phyloP scores from a whole-genome alignment of 2,888 invertebrate species.

The Apeira syringaria region DNA sequence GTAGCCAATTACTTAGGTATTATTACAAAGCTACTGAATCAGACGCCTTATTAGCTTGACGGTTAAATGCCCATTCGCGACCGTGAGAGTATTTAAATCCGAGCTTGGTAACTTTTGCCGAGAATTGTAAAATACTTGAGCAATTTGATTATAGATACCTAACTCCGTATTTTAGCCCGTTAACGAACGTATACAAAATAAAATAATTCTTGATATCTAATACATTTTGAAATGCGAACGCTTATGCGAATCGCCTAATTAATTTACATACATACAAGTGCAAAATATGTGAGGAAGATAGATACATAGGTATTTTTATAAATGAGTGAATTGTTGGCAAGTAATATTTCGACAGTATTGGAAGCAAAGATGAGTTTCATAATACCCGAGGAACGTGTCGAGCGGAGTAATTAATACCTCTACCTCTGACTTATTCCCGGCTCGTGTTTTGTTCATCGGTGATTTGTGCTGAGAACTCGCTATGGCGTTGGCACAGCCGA shows the following conservation, averaged over 20 bases:
- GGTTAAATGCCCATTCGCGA: slow-evolving; percentile 43
- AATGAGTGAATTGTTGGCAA: slow-evolving; percentile 46
- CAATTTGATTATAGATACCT: too few species aligned
- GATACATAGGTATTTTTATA: neutral
- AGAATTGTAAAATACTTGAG: too few species aligned
- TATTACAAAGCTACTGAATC: slow-evolving; percentile 71
- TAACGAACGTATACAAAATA: too few species aligned
- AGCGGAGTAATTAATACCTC: slow-evolving; percentile 60
- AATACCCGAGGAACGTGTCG: slow-evolving; percentile 52
- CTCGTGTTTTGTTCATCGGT: slow-evolving; percentile 59
- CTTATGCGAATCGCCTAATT: too few species aligned
- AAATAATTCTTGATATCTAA: too few species aligned
- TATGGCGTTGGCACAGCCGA: slow-evolving; percentile 23
- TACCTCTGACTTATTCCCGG: slow-evolving; percentile 55
- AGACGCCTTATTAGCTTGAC: slow-evolving; percentile 47
- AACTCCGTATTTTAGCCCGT: too few species aligned
- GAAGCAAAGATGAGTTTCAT: slow-evolving; percentile 53
- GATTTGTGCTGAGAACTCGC: slow-evolving; percentile 58
- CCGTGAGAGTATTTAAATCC: slow-evolving; percentile 48
- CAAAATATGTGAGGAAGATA: neutral
- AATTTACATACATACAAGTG: too few species aligned
- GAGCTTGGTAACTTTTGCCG: neutral
- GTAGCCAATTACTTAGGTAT: slow-evolving; percentile 59
- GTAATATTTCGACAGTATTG: slow-evolving; percentile 45
- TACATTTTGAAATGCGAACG: too few species aligned